Conservation (phyloP, 2,888 invertebrate species). For the Apamea sordens region DNA sequence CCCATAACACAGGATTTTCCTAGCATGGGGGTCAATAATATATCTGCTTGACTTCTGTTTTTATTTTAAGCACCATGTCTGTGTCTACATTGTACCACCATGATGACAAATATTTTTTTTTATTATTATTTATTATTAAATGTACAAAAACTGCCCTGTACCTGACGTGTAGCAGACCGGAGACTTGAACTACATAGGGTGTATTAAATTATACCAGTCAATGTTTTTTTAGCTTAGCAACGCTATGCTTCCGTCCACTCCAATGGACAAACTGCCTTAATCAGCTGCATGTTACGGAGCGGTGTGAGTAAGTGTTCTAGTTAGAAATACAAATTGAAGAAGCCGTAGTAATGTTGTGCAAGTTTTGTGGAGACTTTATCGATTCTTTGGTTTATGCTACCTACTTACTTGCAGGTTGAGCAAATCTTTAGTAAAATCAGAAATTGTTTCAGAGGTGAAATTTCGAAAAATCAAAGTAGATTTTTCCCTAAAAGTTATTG, state of each 20-base stretch:
- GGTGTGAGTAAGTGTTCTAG: constrained; percentile 16
- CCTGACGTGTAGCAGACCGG: neutral
- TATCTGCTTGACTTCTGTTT: no score
- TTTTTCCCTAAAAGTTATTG: neutral
- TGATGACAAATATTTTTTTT: no score
- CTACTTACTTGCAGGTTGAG: neutral
- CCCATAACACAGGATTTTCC: no score
- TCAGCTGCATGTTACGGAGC: constrained; percentile 24
- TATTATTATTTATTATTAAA: no score
- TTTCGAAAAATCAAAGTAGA: neutral
- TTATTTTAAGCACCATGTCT: no score
- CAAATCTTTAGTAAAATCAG: neutral
- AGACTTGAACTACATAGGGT: neutral
- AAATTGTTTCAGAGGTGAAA: neutral
- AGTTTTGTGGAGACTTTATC: constrained; percentile 16
- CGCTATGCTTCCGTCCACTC: neutral
- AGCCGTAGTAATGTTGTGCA: constrained; percentile 16
- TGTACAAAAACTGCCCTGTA: neutral
- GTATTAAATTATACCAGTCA: neutral
- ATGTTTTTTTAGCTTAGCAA: neutral
- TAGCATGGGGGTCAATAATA: no score
- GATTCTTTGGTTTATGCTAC: constrained; percentile 5
- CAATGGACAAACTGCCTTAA: constrained; percentile 17
- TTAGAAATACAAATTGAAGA: constrained; percentile 48
- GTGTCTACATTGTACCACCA: no score